Evolutionary conservation across 2,113 vertebrate species (phyloP).

Genomic region (Pipa parva): DNA sequence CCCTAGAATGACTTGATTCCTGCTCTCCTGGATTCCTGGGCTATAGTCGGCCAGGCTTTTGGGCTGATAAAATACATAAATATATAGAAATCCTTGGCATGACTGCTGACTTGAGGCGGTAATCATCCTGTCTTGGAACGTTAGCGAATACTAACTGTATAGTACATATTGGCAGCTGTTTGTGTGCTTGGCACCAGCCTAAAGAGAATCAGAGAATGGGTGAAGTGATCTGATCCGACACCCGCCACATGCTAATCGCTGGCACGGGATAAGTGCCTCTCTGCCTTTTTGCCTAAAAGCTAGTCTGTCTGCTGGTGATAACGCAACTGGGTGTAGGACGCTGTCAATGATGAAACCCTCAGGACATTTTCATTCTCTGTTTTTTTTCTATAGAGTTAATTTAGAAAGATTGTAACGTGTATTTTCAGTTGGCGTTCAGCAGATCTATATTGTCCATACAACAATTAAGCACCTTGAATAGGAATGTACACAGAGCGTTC

Average conservation of each 20-base stretch:
- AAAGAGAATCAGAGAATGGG: neutral
- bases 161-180: neutral
- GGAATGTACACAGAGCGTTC: no score
- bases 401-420: no score
- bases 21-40: no score
- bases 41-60: no score
- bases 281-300: neutral
- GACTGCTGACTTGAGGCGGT: constrained; percentile 4
- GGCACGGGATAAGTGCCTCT: neutral
- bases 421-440: no score
- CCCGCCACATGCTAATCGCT: neutral
- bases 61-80: neutral
- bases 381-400: no score
- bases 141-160: neutral
- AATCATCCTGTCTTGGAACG: neutral
- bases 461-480: no score
- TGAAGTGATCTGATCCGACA: neutral
- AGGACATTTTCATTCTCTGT: no score
- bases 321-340: neutral
- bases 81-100: neutral
- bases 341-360: neutral
- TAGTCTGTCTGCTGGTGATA: neutral
- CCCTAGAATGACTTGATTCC: no score
- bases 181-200: neutral
- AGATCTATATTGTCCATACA: no score